Base-by-base conservation (phyloP, 2,113 vertebrate genomes). In the Columba livia region DNA sequence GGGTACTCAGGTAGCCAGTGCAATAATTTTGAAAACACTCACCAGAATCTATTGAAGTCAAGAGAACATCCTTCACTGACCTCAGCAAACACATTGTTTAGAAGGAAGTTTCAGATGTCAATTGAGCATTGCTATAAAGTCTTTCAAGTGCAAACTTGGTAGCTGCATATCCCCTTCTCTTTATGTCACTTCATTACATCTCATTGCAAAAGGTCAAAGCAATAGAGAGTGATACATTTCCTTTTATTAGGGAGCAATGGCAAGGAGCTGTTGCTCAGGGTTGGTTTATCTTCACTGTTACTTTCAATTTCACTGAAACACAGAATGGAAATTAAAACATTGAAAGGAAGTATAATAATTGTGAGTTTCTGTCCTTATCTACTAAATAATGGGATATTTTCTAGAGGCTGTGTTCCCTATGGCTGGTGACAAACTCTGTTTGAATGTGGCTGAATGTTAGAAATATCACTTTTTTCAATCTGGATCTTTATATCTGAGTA, bases 161-260 rank as follows among this genome's bases (percentile, higher is more conserved):
- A 32, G 81, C 42, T 85, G 40, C 42, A 19, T 34, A 23, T 24
- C 42, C 15, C 28, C 36, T 92, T 93, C 72, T 77, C 65, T 61
- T 89, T 71, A 57, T 61, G 77, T 77, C 71, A 69, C 66, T 87
- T 94, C 57, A 87, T 91, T 82, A 72, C 13, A n/a, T 77, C 50
- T 79, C 42, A 50, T 29, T 92, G 81, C 31, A 88, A 88, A 81
- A 95, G 73, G 78, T 82, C 80, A 77, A 80, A 84, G 81, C 36
- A 31, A 65, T 54, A 89, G 70, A 40, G 19, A 58, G 26, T 42
- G 50, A 88, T 62, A 29, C 25, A 73, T 87, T 89, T 77, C 66
- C 54, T 87, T 91, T 65, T 62, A 69, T 79, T 79, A 70, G 54
- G 25, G 29, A 89, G 77, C 44, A 65, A 40, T 48, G 48, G 24